Percentiles rank a stretch among this genome's conserved stretches.
phyloP scores from a whole-genome alignment of 2,113 vertebrate genomes.

The Canis aureus region DNA sequence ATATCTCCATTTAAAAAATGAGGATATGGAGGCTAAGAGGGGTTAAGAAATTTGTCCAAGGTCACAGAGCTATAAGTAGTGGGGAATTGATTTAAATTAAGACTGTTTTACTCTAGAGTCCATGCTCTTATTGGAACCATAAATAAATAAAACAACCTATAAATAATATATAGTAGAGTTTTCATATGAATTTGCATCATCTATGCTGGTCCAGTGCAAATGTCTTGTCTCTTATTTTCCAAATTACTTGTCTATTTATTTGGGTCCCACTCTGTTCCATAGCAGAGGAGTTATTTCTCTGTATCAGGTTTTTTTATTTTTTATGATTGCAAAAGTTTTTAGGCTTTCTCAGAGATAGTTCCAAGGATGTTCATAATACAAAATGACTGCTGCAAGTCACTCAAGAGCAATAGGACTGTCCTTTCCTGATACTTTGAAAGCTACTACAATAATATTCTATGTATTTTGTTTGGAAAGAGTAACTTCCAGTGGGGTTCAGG shows the following conservation, averaged over 20 bases:
- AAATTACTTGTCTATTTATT: background rate
- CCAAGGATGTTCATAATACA: background rate
- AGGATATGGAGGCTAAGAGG: background rate
- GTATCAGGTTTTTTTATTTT: background rate
- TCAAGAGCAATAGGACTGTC: background rate
- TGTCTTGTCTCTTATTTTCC: background rate
- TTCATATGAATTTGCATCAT: background rate
- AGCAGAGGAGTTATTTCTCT: background rate
- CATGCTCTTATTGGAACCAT: background rate
- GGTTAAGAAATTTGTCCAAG: background rate
- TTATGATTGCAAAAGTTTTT: background rate
- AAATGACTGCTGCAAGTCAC: background rate
- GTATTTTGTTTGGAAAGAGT: background rate
- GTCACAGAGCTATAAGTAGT: background rate
- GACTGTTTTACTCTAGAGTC: too few relatives aligned
- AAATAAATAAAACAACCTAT: background rate
- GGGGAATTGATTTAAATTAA: background rate
- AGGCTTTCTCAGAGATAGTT: background rate
- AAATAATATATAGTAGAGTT: background rate
- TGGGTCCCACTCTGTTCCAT: background rate
- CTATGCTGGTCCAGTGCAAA: background rate
- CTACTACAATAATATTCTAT: background rate
- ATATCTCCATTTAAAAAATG: conserved; percentile 49
- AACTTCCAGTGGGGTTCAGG: background rate
- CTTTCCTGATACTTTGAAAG: background rate